Conservation (phyloP, 2,797 vertebrate genomes). For the Cephalopachus bancanus region DNA sequence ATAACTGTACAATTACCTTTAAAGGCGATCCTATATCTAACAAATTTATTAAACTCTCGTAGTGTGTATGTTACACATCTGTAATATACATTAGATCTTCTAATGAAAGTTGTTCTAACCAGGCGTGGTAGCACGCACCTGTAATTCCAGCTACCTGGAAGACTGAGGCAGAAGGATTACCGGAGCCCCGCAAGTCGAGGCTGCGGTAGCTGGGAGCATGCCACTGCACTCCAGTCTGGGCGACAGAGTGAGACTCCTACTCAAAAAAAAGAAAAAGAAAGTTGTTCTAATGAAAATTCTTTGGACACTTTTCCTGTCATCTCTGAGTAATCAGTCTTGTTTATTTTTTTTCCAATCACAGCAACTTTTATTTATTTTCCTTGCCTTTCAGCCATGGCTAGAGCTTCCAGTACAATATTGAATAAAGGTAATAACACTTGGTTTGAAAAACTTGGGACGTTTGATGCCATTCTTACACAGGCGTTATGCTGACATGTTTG, state of each 20-base stretch:
- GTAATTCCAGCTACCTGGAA: too few relatives aligned
- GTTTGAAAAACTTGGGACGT: not conserved
- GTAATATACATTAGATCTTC: not conserved
- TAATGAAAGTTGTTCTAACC: not conserved
- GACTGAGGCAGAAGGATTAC: too few relatives aligned
- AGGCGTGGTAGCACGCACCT: too few relatives aligned
- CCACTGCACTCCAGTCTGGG: too few relatives aligned
- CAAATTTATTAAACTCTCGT: not conserved
- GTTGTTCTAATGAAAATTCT: too few relatives aligned
- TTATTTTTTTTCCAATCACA: slow-evolving; percentile 28
- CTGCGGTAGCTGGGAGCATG: too few relatives aligned
- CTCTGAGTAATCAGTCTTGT: slow-evolving; percentile 41
- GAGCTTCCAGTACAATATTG: not conserved
- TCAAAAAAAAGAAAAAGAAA: too few relatives aligned
- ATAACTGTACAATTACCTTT: not conserved
- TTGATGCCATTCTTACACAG: not conserved
- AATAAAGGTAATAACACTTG: not conserved
- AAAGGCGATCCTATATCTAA: not conserved
- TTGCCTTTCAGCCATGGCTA: not conserved
- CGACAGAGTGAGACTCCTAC: too few relatives aligned
- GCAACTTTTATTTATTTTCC: slow-evolving; percentile 53
- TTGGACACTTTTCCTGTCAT: not conserved
- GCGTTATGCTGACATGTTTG: not conserved
- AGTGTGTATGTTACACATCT: not conserved
- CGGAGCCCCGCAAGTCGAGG: too few relatives aligned